These are phyloP conservation scores for Eptesicus fuscus DNA, from an alignment of 2,113 vertebrate genomes.

Conservation along the genomic window DNA sequence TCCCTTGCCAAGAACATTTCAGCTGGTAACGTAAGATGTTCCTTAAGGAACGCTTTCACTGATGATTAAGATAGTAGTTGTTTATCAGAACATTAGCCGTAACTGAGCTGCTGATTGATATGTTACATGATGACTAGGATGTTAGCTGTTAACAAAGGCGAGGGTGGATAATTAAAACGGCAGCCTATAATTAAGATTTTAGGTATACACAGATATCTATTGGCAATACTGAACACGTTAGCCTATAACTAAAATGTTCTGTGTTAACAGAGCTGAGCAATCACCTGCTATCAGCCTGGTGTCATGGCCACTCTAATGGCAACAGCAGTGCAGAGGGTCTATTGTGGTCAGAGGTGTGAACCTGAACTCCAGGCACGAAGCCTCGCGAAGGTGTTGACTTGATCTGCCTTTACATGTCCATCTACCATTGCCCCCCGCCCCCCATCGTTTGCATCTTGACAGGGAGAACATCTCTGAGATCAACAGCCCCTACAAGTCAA, in stretches of 20 bases:
- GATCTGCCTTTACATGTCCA: not conserved
- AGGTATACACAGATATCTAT: not conserved
- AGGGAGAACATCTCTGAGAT: not conserved
- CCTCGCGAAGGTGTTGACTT: not conserved
- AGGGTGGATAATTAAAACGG: not conserved
- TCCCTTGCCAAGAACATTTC: not conserved
- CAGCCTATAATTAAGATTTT: not conserved
- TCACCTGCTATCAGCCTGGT: not conserved
- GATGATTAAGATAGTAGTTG: not conserved
- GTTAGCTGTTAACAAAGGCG: not conserved
- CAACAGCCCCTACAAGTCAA: not conserved
- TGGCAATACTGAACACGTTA: not conserved
- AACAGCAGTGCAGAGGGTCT: not conserved
- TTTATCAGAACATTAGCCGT: not conserved
- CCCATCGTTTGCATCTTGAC: not conserved
- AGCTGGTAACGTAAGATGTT: not conserved
- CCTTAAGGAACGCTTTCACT: not conserved
- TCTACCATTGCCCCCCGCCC: accelerated
- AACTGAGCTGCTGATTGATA: not conserved
- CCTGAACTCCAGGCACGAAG: not conserved
- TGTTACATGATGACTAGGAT: not conserved
- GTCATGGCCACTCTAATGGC: not conserved
- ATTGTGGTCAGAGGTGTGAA: not conserved
- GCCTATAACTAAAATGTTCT: not conserved
- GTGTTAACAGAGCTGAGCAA: not conserved